Percentiles rank a stretch among this genome's conserved stretches.
Evolutionary conservation across 2,888 invertebrate genomes (phyloP).

Genomic region (Cephus spinipes): DNA sequence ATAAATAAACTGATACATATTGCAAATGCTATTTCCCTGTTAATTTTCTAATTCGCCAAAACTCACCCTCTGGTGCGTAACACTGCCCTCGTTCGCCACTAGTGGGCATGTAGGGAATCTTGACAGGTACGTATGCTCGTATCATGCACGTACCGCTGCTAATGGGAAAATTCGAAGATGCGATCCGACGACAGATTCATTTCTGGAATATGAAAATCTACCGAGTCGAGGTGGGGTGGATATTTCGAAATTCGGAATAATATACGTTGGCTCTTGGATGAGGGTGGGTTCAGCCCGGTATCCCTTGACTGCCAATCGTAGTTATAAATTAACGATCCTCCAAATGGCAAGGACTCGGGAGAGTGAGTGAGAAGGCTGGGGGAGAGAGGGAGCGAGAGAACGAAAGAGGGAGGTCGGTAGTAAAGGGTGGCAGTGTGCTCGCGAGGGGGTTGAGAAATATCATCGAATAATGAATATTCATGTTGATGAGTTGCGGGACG

Average conservation of each 20-base stretch:
- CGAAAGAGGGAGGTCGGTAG: conserved; percentile 16
- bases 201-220: background rate
- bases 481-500: conserved; percentile 64
- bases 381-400: conserved; percentile 7
- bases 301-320: conserved; percentile 52
- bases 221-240: background rate
- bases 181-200: background rate
- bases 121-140: background rate
- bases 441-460: conserved; percentile 57
- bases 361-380: conserved; percentile 25
- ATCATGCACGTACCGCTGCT: background rate
- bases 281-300: background rate
- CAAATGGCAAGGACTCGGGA: conserved; percentile 37
- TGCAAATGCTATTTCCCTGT: conserved; percentile 26
- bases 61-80: background rate
- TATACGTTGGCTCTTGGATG: background rate
- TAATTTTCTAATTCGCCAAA: conserved; percentile 22
- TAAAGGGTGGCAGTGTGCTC: conserved; percentile 15
- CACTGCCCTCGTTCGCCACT: background rate
- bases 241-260: background rate
- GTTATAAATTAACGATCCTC: conserved; percentile 62
- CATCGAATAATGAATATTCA: conserved; percentile 67
- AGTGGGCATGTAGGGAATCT: background rate
- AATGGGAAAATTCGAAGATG: background rate
- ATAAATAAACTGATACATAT: conserved; percentile 49